phyloP scores from a whole-genome alignment of 2,113 vertebrate genomes.

The Osmerus mordax region DNA sequence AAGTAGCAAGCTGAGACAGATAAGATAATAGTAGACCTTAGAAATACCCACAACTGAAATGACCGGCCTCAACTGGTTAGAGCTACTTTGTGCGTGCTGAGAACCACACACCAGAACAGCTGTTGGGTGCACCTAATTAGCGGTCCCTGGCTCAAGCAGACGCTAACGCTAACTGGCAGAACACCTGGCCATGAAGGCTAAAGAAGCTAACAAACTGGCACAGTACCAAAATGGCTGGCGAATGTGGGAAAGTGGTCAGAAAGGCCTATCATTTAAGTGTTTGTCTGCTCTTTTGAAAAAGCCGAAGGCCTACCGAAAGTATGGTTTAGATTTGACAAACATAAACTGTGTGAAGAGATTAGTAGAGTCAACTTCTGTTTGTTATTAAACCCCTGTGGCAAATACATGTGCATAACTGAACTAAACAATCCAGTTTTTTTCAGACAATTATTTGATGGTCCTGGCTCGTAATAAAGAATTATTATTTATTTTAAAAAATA shows the following conservation, averaged over 20 bases:
- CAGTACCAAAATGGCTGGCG: background rate
- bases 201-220: too few species aligned
- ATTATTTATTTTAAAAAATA: background rate
- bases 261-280: too few species aligned
- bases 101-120: conserved; percentile 39
- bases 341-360: too few species aligned
- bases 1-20: background rate
- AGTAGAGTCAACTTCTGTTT: too few species aligned
- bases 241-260: background rate
- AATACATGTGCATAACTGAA: too few species aligned
- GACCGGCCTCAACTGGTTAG: conserved; percentile 28
- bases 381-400: too few species aligned
- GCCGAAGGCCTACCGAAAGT: too few species aligned
- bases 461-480: too few species aligned
- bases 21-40: conserved; percentile 6
- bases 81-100: conserved; percentile 30
- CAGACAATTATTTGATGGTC: too few species aligned
- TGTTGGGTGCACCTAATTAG: background rate
- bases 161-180: background rate
- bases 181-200: background rate
- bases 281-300: too few species aligned
- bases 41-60: background rate
- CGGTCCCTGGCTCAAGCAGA: background rate
- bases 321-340: too few species aligned
- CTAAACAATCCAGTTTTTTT: too few species aligned